phyloP scores from a whole-genome alignment of 2,797 vertebrate genomes.

The Psittacula echo region DNA sequence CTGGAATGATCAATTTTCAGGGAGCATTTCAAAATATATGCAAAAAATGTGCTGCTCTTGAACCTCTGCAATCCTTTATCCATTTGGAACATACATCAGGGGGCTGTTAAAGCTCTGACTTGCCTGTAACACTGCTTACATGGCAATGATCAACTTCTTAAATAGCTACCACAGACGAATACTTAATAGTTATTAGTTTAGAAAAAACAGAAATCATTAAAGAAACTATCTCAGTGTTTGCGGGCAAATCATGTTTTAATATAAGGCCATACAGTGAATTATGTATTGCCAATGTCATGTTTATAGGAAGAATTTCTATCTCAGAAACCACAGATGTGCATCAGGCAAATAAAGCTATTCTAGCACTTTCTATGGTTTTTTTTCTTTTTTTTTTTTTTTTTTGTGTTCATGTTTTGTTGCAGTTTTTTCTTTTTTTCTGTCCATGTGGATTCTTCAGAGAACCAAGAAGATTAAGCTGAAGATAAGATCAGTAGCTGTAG shows the following conservation, averaged over 20 bases:
- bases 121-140: neutral
- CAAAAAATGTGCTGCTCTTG: neutral
- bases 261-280: neutral
- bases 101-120: neutral
- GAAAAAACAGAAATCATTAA: neutral
- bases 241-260: neutral
- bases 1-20: constrained; percentile 14
- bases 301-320: neutral
- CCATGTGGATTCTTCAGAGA: neutral
- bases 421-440: neutral
- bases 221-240: neutral
- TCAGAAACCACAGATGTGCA: neutral
- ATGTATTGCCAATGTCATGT: fast-evolving
- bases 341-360: neutral
- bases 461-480: neutral
- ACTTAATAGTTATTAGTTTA: neutral
- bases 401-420: neutral
- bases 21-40: constrained; percentile 15
- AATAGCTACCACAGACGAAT: neutral
- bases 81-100: neutral
- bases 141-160: neutral
- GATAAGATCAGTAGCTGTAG: neutral
- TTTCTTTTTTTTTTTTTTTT: neutral
- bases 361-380: neutral
- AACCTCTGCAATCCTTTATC: constrained; percentile 14